Conservation (phyloP, 1,140 invertebrate species). For the Drosophila tsacasi region DNA sequence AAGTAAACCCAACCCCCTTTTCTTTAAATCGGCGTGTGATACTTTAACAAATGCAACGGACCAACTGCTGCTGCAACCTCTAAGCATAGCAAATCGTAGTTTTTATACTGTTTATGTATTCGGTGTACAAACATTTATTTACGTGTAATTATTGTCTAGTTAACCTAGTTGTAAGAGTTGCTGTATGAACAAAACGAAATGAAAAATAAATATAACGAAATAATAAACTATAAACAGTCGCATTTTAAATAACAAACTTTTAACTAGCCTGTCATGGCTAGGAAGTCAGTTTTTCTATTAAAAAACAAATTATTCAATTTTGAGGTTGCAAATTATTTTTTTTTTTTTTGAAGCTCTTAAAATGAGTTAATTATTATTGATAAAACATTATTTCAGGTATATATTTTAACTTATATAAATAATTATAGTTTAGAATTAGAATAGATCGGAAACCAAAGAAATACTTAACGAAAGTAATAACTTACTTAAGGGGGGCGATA, state of each 20-base stretch:
- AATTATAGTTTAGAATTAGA: too few species aligned
- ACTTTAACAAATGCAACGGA: constrained; percentile 67
- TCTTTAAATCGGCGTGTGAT: constrained; percentile 75
- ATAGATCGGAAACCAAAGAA: too few species aligned
- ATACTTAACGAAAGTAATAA: too few species aligned
- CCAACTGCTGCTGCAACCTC: constrained; percentile 54
- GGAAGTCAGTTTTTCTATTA: too few species aligned
- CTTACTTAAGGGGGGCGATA: too few species aligned
- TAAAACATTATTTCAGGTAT: too few species aligned
- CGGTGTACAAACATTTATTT: constrained; percentile 39
- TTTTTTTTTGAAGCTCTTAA: too few species aligned
- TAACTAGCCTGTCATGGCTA: neutral
- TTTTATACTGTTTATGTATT: constrained; percentile 41
- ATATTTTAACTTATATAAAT: too few species aligned
- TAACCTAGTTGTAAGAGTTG: constrained; percentile 45
- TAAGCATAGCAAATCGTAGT: constrained; percentile 53
- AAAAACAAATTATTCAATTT: too few species aligned
- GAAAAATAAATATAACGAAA: constrained; percentile 8
- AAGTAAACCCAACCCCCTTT: constrained; percentile 45
- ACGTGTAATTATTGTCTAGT: constrained; percentile 44
- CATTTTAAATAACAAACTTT: neutral
- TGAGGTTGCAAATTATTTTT: too few species aligned
- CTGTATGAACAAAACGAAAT: constrained; percentile 34
- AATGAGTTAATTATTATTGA: too few species aligned
- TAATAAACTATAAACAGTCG: neutral